Base-by-base conservation (phyloP, 2,888 invertebrate species). In the Drosophila seclusa region DNA sequence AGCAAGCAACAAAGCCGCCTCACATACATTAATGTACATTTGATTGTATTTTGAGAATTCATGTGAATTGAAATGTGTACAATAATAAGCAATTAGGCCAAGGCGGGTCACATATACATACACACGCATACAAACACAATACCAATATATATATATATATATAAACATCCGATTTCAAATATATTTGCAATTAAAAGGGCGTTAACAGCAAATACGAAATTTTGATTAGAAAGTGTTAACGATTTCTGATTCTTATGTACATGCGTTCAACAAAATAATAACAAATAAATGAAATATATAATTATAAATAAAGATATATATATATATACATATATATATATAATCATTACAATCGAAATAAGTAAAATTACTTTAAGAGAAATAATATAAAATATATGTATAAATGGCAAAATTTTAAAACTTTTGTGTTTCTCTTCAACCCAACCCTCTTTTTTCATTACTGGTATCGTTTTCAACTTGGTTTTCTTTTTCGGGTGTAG, bases 341-440 rank as follows among this genome's bases (percentile, higher is more conserved):
- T 62, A 52, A 64, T 73, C 71, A 87, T 77, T 81, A 82, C 60
- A 80, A 74, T 88, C 70, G 74, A 86, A 79, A 68, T 85, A 85
- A 87, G 84, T 73, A 80, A 85, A 74, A 72, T 58, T 79, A 79
- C 55, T 73, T 70, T 88, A 83, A 88, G 85, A 63, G 71, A 63
- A 76, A 54, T 74, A 78, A 75, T 77, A 86, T 82, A 74, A 78
- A 75, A 84, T 83, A 80, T 80, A 86, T 86, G 84, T 87, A 82
- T 87, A 87, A 87, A 87, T 88, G 84, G 89, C 87, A 88, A 87
- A 87, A 84, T 88, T 88, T 88, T 87, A 88, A 29, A 69, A 34
- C 63, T n/a, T 34, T 57, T 57, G 57, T 34, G 67, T 67, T 68
- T 68, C 40, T 29, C 49, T 50, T 54, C 0, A 48, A 24, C 31